Evolutionary conservation across 1,140 invertebrate genomes (phyloP).

Genomic region (Rhynchophorus ferrugineus): DNA sequence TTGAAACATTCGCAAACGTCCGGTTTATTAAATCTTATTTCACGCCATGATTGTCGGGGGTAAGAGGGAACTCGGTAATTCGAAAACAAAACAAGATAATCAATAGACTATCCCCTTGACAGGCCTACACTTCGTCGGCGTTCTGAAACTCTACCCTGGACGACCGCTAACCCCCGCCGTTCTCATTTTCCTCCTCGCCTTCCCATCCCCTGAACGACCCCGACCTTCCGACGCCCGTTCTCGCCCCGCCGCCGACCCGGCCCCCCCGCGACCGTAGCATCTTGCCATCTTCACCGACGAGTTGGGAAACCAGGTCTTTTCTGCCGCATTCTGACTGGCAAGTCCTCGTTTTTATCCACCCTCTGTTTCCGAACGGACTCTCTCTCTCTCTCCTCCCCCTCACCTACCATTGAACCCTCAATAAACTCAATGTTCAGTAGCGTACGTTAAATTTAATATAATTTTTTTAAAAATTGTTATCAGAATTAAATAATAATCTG

Average conservation of each 20-base stretch:
- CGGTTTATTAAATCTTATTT: too few relatives aligned
- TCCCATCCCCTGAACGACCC: not conserved
- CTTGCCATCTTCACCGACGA: not conserved
- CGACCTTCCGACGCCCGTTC: not conserved
- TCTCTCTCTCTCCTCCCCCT: slow-evolving; percentile 8
- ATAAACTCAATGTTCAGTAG: not conserved
- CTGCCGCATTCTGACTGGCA: not conserved
- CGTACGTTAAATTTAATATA: too few relatives aligned
- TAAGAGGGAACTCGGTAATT: too few relatives aligned
- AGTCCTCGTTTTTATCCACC: slow-evolving; percentile 21
- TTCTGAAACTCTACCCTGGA: not conserved
- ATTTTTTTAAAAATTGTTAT: too few relatives aligned
- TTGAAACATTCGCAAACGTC: too few relatives aligned
- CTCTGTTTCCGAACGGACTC: slow-evolving; percentile 8
- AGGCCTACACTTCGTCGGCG: not conserved
- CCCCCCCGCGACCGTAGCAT: not conserved
- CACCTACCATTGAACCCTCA: not conserved
- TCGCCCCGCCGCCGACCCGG: not conserved
- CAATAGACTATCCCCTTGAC: too few relatives aligned
- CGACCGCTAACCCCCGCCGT: too few relatives aligned
- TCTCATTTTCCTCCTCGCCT: not conserved
- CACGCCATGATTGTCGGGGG: too few relatives aligned
- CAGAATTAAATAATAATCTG: too few relatives aligned
- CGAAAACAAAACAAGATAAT: too few relatives aligned
- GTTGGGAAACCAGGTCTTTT: not conserved